Evolutionary conservation across 2,888 invertebrate species (phyloP), one percentile per base, ranked within the genome.

Genomic region (Temnothorax unifasciatus): DNA sequence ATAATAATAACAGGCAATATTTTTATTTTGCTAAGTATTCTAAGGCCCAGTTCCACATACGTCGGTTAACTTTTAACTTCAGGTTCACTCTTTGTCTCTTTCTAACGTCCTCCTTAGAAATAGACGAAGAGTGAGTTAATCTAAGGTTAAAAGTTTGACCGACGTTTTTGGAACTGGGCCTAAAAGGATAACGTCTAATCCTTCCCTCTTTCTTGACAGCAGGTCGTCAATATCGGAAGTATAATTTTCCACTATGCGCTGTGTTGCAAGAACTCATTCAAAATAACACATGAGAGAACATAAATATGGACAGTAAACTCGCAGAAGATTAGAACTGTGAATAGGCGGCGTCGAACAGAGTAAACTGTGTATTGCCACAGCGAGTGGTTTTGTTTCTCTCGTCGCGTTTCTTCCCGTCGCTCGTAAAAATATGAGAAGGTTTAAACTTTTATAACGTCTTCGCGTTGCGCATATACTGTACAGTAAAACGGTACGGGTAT

Each of bases 341-440:
- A 86, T 79, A 81, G 57, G 44, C 13, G 25, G 73, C 13, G 59
- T 47, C 74, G 74, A 81, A 81, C 59, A 71, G 74, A 81, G 52
- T 82, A 54, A 66, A 83, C 34, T 34, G 34, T 34, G 34, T 34
- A 88, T 74, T 69, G 66, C 74, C 57, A 64, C 77, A 82, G 76
- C 69, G 73, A 66, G 50, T 57, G 59, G 71, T 88, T 91, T 89
- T 82, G 86, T 88, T 89, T 88, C 89, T 86, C 87, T 68, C 29
- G 85, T 85, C 73, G 73, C 73, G 76, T 68, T 68, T 68, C 66
- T 68, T 68, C 82, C 84, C 84, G 71, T 83, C 77, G 89, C 88
- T 92, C 92, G 89, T 92, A 91, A 92, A 92, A 92, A 92, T 89
- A 91, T 87, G 91, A 91, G 88, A 90, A 89, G 88, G 85, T 82